These are phyloP conservation scores for Mongoloraphidia duomilia DNA, from an alignment of 2,888 invertebrate genomes.

Conservation along the genomic window DNA sequence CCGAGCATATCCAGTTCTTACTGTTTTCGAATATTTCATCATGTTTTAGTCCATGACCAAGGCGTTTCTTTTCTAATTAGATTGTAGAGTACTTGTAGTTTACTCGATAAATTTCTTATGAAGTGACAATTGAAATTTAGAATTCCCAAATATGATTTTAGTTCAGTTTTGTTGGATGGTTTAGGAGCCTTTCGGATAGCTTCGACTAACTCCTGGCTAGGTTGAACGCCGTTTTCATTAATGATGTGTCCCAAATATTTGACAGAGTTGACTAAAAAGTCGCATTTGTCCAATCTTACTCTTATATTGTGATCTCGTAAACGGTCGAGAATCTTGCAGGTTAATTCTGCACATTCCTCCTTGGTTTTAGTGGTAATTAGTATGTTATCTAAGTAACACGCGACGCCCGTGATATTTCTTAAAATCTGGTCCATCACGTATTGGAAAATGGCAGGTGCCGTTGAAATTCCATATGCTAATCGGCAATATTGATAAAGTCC, in stretches of 20 bases:
- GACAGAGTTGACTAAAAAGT: slow-evolving; percentile 12
- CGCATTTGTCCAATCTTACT: slow-evolving; percentile 16
- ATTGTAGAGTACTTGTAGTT: slow-evolving; percentile 6
- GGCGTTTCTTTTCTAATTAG: slow-evolving; percentile 9
- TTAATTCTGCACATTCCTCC: slow-evolving; percentile 5
- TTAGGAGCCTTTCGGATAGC: slow-evolving; percentile 9
- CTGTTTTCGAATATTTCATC: no score
- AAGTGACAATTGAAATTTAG: slow-evolving; percentile 10
- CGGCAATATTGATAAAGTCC: slow-evolving; percentile 17
- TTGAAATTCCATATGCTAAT: slow-evolving; percentile 19
- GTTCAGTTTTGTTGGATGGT: slow-evolving; percentile 5
- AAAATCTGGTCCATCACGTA: slow-evolving; percentile 19
- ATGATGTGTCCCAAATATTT: slow-evolving; percentile 13
- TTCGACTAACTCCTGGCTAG: slow-evolving; percentile 10
- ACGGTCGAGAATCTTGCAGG: slow-evolving; percentile 9
- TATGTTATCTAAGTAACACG: slow-evolving; percentile 14
- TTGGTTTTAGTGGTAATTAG: slow-evolving; percentile 12
- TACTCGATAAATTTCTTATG: slow-evolving; percentile 4
- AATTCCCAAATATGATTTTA: slow-evolving; percentile 9
- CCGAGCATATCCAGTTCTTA: no score
- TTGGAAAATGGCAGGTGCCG: slow-evolving; percentile 20
- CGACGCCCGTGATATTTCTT: slow-evolving; percentile 12
- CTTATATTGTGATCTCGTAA: slow-evolving; percentile 12
- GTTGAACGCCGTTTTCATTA: slow-evolving; percentile 14
- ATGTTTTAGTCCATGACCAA: no score